Percentiles rank a stretch among this genome's conserved stretches.
phyloP scores from a whole-genome alignment of 1,140 invertebrate species.

The Himalopsyche phryganea region DNA sequence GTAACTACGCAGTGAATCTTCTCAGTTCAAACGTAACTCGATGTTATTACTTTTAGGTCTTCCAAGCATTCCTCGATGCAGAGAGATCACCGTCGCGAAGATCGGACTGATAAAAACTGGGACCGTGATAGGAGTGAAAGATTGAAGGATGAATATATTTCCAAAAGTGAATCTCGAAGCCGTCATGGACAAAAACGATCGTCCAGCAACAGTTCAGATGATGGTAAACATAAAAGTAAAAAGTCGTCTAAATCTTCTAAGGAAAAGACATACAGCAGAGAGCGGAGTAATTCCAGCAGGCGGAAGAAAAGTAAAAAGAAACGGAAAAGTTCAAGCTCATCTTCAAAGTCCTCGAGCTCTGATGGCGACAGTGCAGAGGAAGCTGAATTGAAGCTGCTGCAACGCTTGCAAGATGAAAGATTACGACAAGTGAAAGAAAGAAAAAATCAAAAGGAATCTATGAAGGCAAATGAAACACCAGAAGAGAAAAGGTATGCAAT shows the following conservation, averaged over 20 bases:
- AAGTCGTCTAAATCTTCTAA: neutral
- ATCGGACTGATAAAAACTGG: constrained; percentile 3
- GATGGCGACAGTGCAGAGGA: constrained; percentile 43
- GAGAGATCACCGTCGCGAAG: neutral
- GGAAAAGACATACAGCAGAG: neutral
- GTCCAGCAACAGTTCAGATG: constrained; percentile 5
- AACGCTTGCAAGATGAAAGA: constrained; percentile 70
- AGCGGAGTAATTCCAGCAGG: constrained; percentile 6
- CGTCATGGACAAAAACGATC: neutral
- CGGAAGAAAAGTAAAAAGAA: constrained; percentile 44
- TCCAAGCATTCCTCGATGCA: constrained; percentile 1
- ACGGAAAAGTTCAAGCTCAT: constrained; percentile 36
- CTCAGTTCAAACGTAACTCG: too few species aligned
- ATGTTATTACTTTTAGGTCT: constrained; percentile 14
- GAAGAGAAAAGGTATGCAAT: constrained; percentile 80
- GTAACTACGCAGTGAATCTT: too few species aligned
- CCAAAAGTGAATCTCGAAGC: neutral
- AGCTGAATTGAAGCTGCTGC: constrained; percentile 64
- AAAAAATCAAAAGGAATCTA: constrained; percentile 72
- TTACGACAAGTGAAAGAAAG: constrained; percentile 62
- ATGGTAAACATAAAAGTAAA: neutral
- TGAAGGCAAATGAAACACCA: constrained; percentile 90
- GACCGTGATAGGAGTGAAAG: neutral
- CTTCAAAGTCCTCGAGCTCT: constrained; percentile 34
- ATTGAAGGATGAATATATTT: neutral